Evolutionary conservation across 2,797 vertebrate genomes (phyloP).

Genomic region (Phalloptychus januarius): DNA sequence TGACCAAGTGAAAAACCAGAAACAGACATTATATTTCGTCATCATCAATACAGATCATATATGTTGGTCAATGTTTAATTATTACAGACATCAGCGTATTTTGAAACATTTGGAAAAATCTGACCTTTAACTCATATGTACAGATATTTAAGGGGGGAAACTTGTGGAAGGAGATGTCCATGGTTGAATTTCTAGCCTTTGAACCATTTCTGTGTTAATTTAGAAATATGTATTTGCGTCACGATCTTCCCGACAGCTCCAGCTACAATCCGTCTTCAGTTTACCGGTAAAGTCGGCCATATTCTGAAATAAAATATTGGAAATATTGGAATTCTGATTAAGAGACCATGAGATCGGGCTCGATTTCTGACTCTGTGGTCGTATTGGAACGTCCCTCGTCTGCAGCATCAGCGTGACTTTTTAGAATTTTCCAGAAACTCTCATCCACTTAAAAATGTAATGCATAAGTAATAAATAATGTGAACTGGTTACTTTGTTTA

Average conservation of each 20-base stretch:
- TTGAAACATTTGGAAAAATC: not conserved
- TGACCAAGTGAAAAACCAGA: no score
- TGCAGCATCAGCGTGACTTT: no score
- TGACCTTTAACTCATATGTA: not conserved
- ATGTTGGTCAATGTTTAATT: no score
- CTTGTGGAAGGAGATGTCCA: not conserved
- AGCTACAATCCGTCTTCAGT: not conserved
- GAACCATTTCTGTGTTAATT: not conserved
- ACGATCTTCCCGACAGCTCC: not conserved
- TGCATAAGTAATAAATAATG: not conserved
- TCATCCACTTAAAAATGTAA: not conserved
- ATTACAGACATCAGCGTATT: not conserved
- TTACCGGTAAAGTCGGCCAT: not conserved
- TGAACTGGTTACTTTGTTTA: not conserved
- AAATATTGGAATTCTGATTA: no score
- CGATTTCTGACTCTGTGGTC: no score
- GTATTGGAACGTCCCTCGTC: no score
- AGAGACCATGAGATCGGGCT: no score
- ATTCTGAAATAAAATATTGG: not conserved
- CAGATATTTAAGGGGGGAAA: not conserved
- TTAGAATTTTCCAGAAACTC: not conserved
- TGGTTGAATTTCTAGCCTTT: not conserved
- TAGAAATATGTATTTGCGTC: not conserved
- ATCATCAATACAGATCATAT: no score
- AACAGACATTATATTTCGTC: no score